Conservation (phyloP, 1,140 invertebrate species). For the Pseudoatta argentina region DNA sequence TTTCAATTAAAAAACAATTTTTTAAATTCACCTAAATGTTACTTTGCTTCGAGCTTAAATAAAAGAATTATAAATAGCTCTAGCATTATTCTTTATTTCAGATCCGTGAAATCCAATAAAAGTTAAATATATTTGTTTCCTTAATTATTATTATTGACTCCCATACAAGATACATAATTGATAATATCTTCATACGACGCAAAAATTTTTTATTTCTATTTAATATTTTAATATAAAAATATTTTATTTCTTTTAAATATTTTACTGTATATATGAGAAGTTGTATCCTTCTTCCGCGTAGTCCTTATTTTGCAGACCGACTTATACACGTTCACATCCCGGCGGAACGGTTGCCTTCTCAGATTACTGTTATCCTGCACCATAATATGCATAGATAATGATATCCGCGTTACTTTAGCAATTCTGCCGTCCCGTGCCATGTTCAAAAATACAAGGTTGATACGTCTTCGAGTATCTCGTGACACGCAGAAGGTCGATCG, state of each 20-base stretch:
- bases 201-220: background rate
- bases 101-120: background rate
- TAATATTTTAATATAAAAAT: slow-evolving; percentile 11
- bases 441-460: slow-evolving; percentile 45
- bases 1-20: background rate
- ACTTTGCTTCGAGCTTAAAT: background rate
- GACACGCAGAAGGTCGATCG: slow-evolving; percentile 9
- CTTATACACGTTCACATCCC: slow-evolving; percentile 26
- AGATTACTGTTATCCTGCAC: slow-evolving; percentile 41
- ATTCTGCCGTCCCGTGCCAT: slow-evolving; percentile 7
- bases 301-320: slow-evolving; percentile 9
- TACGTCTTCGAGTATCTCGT: slow-evolving; percentile 49
- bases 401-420: slow-evolving; percentile 53
- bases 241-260: slow-evolving; percentile 7
- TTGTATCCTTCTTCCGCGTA: background rate
- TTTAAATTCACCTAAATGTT: background rate
- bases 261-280: background rate
- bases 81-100: background rate
- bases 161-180: background rate
- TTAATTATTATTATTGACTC: background rate
- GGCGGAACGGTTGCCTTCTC: slow-evolving; percentile 9
- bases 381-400: slow-evolving; percentile 57
- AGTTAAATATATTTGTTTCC: background rate
- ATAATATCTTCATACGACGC: background rate
- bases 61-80: background rate